Evolutionary conservation across 2,888 invertebrate species (phyloP).

Genomic region (Petrolisthes cinctipes): DNA sequence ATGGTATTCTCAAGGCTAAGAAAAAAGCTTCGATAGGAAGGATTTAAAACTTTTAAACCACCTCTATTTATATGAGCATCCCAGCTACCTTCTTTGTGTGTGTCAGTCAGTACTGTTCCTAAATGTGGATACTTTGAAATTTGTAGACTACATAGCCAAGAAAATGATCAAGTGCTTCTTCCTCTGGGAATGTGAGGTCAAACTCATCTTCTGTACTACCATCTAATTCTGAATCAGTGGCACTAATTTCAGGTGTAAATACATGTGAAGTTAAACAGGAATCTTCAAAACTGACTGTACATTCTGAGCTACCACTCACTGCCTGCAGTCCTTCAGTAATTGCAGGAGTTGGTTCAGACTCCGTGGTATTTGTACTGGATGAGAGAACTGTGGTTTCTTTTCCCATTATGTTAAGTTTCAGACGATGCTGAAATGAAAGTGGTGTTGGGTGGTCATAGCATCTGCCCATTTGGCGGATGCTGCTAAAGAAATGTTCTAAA

Average conservation of each 20-base stretch:
- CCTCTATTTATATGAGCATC: background rate
- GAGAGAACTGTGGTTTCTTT: constrained; percentile 1
- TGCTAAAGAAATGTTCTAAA: background rate
- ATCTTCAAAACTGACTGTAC: background rate
- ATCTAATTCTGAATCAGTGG: background rate
- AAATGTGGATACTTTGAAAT: background rate
- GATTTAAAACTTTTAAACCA: too few species aligned
- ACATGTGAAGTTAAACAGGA: background rate
- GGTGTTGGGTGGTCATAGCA: background rate
- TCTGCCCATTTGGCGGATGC: background rate
- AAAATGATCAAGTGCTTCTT: background rate
- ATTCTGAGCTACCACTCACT: background rate
- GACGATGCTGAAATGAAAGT: too few species aligned
- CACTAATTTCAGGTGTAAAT: background rate
- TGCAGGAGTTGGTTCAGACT: background rate
- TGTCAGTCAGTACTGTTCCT: background rate
- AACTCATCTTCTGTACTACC: background rate
- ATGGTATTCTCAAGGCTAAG: background rate
- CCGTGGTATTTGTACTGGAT: background rate
- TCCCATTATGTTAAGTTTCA: background rate
- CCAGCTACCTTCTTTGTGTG: background rate
- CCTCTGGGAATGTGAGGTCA: background rate
- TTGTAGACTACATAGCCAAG: background rate
- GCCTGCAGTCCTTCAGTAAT: background rate
- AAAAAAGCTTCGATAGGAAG: background rate